phyloP scores from a whole-genome alignment of 2,113 vertebrate genomes.

The Pipra filicauda region DNA sequence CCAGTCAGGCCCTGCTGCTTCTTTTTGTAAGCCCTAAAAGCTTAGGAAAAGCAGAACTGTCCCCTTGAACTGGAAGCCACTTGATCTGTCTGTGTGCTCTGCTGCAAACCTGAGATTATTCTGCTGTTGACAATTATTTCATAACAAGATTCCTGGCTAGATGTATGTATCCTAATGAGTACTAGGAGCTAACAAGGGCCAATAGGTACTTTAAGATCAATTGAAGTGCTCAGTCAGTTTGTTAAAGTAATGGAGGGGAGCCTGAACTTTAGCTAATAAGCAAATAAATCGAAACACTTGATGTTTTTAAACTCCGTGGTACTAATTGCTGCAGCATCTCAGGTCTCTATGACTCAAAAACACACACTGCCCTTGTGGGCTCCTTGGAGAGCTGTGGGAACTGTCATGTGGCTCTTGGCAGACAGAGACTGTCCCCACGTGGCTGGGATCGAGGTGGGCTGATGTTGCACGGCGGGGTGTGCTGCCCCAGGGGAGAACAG shows the following conservation, averaged over 20 bases:
- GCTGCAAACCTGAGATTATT: neutral
- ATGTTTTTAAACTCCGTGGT: fast-evolving
- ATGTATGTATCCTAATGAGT: neutral
- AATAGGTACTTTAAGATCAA: neutral
- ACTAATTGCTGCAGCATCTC: neutral
- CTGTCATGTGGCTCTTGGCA: fast-evolving
- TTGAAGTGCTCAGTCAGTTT: neutral
- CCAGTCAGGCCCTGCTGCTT: neutral
- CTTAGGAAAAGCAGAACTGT: neutral
- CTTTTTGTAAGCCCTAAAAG: neutral
- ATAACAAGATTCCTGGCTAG: neutral
- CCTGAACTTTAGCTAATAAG: neutral
- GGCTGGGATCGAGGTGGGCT: neutral
- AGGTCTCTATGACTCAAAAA: fast-evolving
- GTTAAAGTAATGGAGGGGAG: neutral
- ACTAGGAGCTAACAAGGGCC: neutral
- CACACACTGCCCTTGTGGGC: fast-evolving
- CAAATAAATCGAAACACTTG: fast-evolving
- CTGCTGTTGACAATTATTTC: neutral
- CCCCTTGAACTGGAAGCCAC: neutral
- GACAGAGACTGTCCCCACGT: fast-evolving
- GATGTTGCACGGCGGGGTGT: fast-evolving
- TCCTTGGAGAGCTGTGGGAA: neutral
- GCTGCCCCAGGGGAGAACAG: neutral
- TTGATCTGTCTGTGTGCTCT: neutral